These are phyloP conservation scores for Eciton burchellii DNA, from an alignment of 1,140 invertebrate genomes.

Conservation along the genomic window DNA sequence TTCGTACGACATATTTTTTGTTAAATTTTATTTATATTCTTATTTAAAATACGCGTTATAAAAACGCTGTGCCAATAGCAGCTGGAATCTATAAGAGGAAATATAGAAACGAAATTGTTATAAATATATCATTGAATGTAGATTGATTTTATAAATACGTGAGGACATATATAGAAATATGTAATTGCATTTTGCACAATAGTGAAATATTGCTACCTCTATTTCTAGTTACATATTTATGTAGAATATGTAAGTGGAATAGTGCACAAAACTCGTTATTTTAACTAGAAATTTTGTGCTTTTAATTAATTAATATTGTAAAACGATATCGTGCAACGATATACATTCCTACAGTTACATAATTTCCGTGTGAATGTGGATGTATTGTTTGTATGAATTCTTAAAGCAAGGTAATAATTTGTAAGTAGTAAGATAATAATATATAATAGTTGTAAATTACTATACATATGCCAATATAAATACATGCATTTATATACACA, in stretches of 20 bases:
- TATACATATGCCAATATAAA: slow-evolving; percentile 35
- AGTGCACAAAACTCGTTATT: slow-evolving; percentile 11
- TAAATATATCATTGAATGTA: not conserved
- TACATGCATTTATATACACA: slow-evolving; percentile 50
- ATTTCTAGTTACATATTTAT: slow-evolving; percentile 25
- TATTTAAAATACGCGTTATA: slow-evolving; percentile 30
- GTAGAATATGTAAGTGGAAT: not conserved
- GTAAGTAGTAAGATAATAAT: too few relatives aligned
- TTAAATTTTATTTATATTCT: slow-evolving; percentile 42
- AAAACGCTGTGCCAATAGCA: not conserved
- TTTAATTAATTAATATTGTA: slow-evolving; percentile 3
- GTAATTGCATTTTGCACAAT: slow-evolving; percentile 36
- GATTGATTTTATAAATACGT: not conserved
- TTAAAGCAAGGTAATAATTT: slow-evolving; percentile 46
- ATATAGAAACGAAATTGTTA: not conserved
- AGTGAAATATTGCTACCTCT: slow-evolving; percentile 24
- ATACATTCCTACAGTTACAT: slow-evolving; percentile 40
- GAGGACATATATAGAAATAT: slow-evolving; percentile 8
- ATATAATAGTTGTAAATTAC: slow-evolving; percentile 49
- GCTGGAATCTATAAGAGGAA: not conserved
- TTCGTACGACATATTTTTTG: slow-evolving; percentile 39
- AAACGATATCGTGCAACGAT: slow-evolving; percentile 25
- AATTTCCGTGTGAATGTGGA: not conserved
- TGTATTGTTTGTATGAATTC: slow-evolving; percentile 23
- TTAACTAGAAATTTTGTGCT: slow-evolving; percentile 1